Base-by-base conservation (phyloP, 2,888 invertebrate genomes). In the Plemyria rubiginata region DNA sequence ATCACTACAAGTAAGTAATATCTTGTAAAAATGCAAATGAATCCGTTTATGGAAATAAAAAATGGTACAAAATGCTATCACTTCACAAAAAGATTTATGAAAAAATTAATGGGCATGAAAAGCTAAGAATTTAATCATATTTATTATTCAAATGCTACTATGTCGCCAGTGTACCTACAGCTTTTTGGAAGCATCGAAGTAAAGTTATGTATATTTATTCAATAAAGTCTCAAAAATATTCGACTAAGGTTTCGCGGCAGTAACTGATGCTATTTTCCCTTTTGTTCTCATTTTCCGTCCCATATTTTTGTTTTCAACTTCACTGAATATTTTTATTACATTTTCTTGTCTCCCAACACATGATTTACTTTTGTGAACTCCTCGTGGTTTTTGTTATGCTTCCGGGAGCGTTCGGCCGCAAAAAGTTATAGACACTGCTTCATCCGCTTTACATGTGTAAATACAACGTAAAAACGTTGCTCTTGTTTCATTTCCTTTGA, bases 291-390 rank as follows among this genome's bases (percentile, higher is more conserved):
- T 86, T 87, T 87, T 86, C 82, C 83, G 77, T 84, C 81, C 77
- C 83, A 88, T 86, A 87, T 87, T 87, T 87, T 86, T 86, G 85
- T 88, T 88, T 87, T 88, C 86, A 86, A 87, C 85, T 86, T 80
- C 82, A 85, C 78, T 87, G 86, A 86, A 87, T 86, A 86, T 85
- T 85, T 85, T 86, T 85, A 86, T 87, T 86, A 86, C 84, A 79
- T 86, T 85, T 83, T 84, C 85, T 85, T 85, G 85, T 85, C 83
- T 86, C 77, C 82, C 80, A 77, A 82, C 85, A 84, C 84, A 84
- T 81, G 83, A 85, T 78, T 84, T 84, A 83, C 84, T 85, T 82
- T 79, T 71, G 70, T 70, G 68, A 72, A 68, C 70, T 73, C 67
- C 68, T 71, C 66, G 77, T 68, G 72, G 79, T 78, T 79, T 80